These are phyloP conservation scores for Anthrax anthrax DNA, from an alignment of 2,888 invertebrate species.

Conservation along the genomic window DNA sequence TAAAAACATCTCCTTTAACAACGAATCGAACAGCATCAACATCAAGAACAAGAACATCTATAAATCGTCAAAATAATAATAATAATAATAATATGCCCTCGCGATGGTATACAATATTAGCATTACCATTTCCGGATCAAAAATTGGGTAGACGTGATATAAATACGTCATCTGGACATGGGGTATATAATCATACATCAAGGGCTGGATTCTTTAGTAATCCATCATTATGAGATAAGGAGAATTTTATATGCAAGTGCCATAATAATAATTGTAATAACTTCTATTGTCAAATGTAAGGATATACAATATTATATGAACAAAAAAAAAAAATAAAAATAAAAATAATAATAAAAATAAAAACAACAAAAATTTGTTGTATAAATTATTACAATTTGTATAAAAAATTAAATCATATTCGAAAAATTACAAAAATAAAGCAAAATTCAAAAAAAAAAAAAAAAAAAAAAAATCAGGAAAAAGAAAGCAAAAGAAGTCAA, in stretches of 20 bases:
- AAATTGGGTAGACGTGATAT: constrained; percentile 75
- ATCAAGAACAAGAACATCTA: not conserved
- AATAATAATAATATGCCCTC: too few relatives aligned
- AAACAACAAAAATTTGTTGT: too few relatives aligned
- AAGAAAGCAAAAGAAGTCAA: too few relatives aligned
- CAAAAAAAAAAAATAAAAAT: not conserved
- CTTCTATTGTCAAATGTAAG: not conserved
- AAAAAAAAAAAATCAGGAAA: too few relatives aligned
- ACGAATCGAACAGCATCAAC: not conserved
- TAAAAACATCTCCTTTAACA: too few relatives aligned
- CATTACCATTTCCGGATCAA: constrained; percentile 86
- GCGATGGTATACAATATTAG: constrained; percentile 79
- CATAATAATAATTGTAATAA: constrained; percentile 13
- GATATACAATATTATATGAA: not conserved
- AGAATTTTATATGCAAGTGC: constrained; percentile 15
- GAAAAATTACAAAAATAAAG: too few relatives aligned
- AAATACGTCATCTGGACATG: constrained; percentile 35
- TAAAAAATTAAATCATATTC: too few relatives aligned
- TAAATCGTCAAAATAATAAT: constrained; percentile 1
- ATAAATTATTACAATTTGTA: too few relatives aligned
- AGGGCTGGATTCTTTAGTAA: constrained; percentile 85
- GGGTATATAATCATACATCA: constrained; percentile 42
- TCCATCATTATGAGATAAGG: constrained; percentile 21
- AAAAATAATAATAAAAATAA: not conserved
- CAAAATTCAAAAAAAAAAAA: too few relatives aligned